Conservation (phyloP, 2,113 vertebrate genomes). For the Carassius carassius region DNA sequence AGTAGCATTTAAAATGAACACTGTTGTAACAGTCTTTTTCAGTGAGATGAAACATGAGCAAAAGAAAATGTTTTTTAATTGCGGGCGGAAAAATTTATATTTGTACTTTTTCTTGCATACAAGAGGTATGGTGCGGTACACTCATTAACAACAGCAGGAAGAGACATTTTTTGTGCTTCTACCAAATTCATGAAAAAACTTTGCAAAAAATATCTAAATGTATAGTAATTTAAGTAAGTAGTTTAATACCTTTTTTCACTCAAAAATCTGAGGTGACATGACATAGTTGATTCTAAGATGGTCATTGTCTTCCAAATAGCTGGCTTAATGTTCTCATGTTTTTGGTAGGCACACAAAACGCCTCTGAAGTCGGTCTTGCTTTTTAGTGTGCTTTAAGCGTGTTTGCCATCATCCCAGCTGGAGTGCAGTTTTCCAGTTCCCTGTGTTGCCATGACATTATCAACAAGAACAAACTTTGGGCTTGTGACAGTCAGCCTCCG, state of each 20-base stretch:
- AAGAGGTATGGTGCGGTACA: neutral
- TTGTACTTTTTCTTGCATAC: neutral
- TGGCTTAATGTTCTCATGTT: constrained; percentile 8
- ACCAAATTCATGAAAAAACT: no score
- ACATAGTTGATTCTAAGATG: neutral
- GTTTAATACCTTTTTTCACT: neutral
- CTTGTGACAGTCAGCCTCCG: constrained; percentile 52
- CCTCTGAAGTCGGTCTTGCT: neutral
- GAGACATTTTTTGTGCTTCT: neutral
- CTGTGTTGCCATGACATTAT: constrained; percentile 62
- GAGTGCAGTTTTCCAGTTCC: constrained; percentile 35
- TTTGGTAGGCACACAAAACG: neutral
- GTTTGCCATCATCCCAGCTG: constrained; percentile 30
- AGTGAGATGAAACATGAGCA: neutral
- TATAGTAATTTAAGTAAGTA: neutral
- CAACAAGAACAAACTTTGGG: constrained; percentile 61
- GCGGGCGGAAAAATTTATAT: no score
- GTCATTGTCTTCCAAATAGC: neutral
- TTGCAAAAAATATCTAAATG: no score
- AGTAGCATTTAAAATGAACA: neutral
- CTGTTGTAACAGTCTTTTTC: neutral
- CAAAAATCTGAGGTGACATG: neutral
- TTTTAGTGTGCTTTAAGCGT: constrained; percentile 16
- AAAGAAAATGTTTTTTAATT: neutral
- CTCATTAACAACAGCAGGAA: no score